Evolutionary conservation across 2,888 invertebrate species (phyloP).

Genomic region (Caenorhabditis sp.): DNA sequence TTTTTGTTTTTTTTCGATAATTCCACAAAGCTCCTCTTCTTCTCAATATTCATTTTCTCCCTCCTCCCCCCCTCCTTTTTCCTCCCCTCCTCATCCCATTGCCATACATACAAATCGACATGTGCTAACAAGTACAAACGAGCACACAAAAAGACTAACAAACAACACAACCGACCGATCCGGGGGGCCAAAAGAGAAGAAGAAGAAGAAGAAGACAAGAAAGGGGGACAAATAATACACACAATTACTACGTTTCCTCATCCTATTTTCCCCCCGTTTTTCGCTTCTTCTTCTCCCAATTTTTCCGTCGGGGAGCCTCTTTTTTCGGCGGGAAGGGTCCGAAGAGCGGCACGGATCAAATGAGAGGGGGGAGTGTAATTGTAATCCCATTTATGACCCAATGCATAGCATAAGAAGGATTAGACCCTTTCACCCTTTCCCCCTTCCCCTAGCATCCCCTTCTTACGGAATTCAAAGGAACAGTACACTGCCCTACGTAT

Average conservation of each 20-base stretch:
- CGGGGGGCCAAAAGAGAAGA: too few species aligned
- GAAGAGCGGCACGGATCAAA: constrained; percentile 14
- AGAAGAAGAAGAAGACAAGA: too few species aligned
- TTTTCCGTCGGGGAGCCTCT: too few species aligned
- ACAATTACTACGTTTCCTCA: constrained; percentile 55
- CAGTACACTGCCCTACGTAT: not conserved
- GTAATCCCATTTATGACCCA: constrained; percentile 57
- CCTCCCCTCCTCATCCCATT: not conserved
- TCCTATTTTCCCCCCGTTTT: constrained; percentile 34
- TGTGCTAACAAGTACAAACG: constrained; percentile 56
- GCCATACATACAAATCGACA: constrained; percentile 12
- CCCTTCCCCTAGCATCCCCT: too few species aligned
- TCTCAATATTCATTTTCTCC: not conserved
- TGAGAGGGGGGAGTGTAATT: constrained; percentile 30
- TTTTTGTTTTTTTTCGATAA: not conserved
- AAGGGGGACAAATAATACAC: constrained; percentile 55
- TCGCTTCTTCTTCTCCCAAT: too few species aligned
- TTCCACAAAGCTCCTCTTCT: not conserved
- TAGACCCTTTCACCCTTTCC: too few species aligned
- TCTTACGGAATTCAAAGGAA: too few species aligned
- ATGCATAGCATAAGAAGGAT: constrained; percentile 16
- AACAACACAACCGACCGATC: too few species aligned
- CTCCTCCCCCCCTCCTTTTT: constrained; percentile 16
- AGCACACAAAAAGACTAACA: constrained; percentile 14
- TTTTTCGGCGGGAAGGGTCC: not conserved